Conservation (phyloP, 2,113 vertebrate genomes). For the Calypte anna region DNA sequence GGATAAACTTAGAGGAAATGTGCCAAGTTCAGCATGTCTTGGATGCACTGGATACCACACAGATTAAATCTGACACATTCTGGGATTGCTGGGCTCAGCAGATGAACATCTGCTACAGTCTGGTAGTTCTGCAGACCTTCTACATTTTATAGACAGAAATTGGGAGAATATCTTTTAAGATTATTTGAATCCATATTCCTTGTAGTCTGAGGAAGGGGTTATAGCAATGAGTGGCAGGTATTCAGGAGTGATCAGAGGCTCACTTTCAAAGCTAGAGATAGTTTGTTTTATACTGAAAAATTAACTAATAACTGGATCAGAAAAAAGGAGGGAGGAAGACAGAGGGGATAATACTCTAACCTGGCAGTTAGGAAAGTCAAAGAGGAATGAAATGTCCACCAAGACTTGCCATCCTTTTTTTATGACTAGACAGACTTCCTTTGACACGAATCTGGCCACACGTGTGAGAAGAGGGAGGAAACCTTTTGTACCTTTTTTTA, state of each 20-base stretch:
- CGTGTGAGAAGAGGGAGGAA: background rate
- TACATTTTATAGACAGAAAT: background rate
- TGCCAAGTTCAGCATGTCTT: background rate
- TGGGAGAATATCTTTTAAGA: background rate
- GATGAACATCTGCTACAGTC: background rate
- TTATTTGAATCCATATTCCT: background rate
- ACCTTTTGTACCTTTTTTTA: background rate
- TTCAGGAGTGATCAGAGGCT: background rate
- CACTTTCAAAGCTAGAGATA: background rate
- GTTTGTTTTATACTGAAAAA: background rate
- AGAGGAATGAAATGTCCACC: background rate
- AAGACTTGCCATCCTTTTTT: background rate
- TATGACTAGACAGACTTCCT: background rate
- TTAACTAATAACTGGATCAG: background rate
- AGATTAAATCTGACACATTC: slow-evolving; percentile 42
- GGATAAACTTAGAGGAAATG: background rate
- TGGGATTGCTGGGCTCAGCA: slow-evolving; percentile 6
- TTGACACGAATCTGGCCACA: background rate
- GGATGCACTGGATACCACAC: background rate
- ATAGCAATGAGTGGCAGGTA: background rate
- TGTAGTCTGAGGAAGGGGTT: background rate
- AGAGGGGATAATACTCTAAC: background rate
- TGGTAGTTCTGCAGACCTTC: background rate
- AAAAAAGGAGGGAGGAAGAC: background rate
- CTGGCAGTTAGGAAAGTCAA: background rate